phyloP scores from a whole-genome alignment of 2,113 vertebrate genomes.

The Nestor notabilis region DNA sequence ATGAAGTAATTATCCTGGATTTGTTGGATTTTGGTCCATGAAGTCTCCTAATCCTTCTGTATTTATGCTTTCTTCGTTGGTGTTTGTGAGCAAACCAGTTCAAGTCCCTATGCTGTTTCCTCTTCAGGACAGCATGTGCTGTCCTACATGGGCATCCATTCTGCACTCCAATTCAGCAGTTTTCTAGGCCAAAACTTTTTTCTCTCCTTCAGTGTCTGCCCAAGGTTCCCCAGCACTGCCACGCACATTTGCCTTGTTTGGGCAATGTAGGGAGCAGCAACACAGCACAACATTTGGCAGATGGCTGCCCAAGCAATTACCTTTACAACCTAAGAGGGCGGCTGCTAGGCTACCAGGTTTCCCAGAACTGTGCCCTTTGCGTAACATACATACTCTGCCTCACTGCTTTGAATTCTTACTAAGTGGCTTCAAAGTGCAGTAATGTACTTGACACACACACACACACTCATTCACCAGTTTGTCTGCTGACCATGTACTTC shows the following conservation, averaged over 20 bases:
- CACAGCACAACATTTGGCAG: neutral
- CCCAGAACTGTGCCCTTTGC: neutral
- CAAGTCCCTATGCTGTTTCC: neutral
- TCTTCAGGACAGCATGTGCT: neutral
- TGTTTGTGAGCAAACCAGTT: neutral
- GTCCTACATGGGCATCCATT: neutral
- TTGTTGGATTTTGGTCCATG: neutral
- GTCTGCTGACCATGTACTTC: neutral
- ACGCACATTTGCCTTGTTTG: neutral
- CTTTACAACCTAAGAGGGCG: neutral
- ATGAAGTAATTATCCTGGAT: neutral
- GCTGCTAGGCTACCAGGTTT: neutral
- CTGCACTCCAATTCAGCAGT: neutral
- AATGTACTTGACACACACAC: neutral
- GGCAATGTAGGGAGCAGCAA: neutral
- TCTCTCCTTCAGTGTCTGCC: neutral
- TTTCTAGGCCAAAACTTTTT: neutral
- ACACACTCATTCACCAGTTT: neutral
- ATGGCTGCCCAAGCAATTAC: neutral
- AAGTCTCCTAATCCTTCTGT: neutral
- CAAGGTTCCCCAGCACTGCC: neutral
- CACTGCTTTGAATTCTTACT: neutral
- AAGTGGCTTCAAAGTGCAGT: neutral
- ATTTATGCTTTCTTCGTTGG: neutral
- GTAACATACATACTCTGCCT: neutral